Base-by-base conservation (phyloP, 2,888 invertebrate species). In the Spialia ferax region DNA sequence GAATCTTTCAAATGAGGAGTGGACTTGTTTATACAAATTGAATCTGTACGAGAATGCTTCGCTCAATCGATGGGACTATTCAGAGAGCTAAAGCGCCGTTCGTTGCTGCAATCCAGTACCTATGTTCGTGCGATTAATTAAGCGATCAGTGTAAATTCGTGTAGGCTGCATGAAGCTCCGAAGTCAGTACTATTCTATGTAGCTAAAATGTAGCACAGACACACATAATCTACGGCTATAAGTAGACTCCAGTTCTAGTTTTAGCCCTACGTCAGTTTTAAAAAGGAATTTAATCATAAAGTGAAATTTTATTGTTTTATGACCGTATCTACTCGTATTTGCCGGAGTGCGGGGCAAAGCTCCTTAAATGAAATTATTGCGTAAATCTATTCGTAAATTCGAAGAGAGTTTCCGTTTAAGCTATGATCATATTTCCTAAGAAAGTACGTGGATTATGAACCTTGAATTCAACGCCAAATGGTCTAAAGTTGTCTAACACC, bases 91-190 rank as follows among this genome's bases (percentile, higher is more conserved):
- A 50, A 50, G 50, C 50, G 15, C 38, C 3, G 42, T 18, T 50
- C 50, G 22, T 22, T 6, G 20, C 15, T 50, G 50, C 50, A 22
- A 50, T 22, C 22, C 50, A 50, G 20, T 50, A n/a, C n/a, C n/a
- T n/a, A 50, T 22, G 10, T 22, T 50, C 10, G 22, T 22, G 22
- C 20, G 22, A 50, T 50, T 22, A 50, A 50, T 50, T 20, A 50
- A 50, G 50, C 50, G 50, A 50, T 50, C 50, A 50, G 50, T 22
- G 50, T 22, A 50, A 52, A 52, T 52, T 52, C 23, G 50, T 52
- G 50, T 52, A 52, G 22, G 23, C 50, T 52, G 50, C 23, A 52
- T 10, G n/a, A n/a, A 52, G 50, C 13, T 52, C 5, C 50, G 22
- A 20, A 50, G 50, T 20, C 8, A 50, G 22, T 18, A 8, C 42